Base-by-base conservation (phyloP, 2,888 invertebrate genomes). In the Lasioglossum lativentre region DNA sequence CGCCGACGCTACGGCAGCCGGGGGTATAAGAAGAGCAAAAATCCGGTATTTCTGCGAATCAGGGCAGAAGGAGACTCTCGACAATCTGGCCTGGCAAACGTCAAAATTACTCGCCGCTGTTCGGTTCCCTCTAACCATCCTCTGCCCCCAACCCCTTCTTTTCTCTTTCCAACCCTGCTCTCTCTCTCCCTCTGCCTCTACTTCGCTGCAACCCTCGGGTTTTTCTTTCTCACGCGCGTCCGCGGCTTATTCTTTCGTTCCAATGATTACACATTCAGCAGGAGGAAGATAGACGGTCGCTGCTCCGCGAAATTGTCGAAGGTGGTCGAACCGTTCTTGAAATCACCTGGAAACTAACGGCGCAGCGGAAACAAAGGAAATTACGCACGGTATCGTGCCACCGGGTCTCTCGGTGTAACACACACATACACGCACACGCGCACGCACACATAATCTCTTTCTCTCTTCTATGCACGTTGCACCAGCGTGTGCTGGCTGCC, bases 301-400 rank as follows among this genome's bases (percentile, higher is more conserved):
- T 79, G 75, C 86, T 79, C 76, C 72, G 78, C 87, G 81, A 91
- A 88, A 91, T 92, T 87, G 88, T 88, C 87, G 89, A 84, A 75
- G 85, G 87, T 87, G 90, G 90, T 90, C 92, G 87, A 90, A 89
- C 80, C 84, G 86, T 86, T 89, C 78, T 74, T 86, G 84, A 90
- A 90, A 90, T 90, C 88, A 86, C 88, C 85, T 86, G 82, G 82
- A 88, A 87, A 89, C 70, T 86, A 84, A 89, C 88, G 86, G 81
- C 83, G 82, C 84, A 59, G 76, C 70, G 75, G 88, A 90, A 88
- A 92, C 90, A 91, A 91, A 91, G 88, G 86, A 88, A 90, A 92
- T 91, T 88, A 89, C 88, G 87, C 89, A 88, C 76, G 75, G 84
- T 77, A 88, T 85, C 90, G 89, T 78, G 86, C 86, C 86, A 86